Conservation (phyloP, 2,797 vertebrate genomes). For the Molossus molossus region DNA sequence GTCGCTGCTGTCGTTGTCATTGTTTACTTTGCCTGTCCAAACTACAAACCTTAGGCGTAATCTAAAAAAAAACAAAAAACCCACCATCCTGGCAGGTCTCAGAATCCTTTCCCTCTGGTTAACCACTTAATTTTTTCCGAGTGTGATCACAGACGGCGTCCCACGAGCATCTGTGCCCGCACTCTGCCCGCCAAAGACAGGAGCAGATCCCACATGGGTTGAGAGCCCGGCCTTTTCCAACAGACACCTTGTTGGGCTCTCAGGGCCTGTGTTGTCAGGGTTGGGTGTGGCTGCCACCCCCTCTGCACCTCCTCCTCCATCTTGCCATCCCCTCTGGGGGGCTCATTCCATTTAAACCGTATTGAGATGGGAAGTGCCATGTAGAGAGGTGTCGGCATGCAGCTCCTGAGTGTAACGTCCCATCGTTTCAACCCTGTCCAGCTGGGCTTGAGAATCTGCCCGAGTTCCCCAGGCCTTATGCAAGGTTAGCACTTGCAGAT, state of each 20-base stretch:
- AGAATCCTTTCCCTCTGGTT: conserved; percentile 87
- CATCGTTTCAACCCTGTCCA: background rate
- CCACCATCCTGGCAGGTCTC: conserved; percentile 79
- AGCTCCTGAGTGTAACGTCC: background rate
- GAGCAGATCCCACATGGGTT: conserved; percentile 71
- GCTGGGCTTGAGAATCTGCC: background rate
- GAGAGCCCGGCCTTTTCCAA: background rate
- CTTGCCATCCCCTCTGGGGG: background rate
- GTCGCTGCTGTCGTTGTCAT: conserved; percentile 70
- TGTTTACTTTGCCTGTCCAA: conserved; percentile 81
- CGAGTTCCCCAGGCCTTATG: background rate
- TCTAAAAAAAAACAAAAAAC: conserved; percentile 35
- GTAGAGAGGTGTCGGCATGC: accelerated
- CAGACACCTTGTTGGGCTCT: conserved; percentile 84
- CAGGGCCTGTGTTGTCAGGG: background rate
- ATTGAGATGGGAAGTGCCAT: accelerated
- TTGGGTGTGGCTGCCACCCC: background rate
- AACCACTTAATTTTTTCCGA: conserved; percentile 90
- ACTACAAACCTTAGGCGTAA: conserved; percentile 73
- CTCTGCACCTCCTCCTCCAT: accelerated
- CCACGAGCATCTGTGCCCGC: conserved; percentile 81
- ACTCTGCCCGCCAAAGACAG: conserved; percentile 75
- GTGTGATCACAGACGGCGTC: conserved; percentile 86
- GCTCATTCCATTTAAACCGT: conserved; percentile 53
- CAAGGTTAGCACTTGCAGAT: background rate